A percentile compares a stretch with the other conserved stretches of the same genome.
These are phyloP conservation scores for Ectemnius continuus DNA, from an alignment of 2,888 invertebrate species.

Conservation along the genomic window DNA sequence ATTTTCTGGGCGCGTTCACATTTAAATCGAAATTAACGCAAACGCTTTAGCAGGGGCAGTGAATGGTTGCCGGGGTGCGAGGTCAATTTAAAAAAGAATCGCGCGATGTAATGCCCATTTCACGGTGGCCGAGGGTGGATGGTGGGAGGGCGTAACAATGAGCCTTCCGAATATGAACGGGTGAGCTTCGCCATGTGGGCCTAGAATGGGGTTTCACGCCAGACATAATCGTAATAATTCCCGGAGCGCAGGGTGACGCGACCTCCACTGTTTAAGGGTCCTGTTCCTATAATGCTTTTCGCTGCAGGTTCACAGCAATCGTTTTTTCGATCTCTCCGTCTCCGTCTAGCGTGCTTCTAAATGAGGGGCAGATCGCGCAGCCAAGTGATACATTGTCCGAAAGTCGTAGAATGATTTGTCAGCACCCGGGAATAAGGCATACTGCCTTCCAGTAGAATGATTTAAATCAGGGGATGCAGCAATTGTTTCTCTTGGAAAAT, in stretches of 20 bases:
- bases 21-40: slow-evolving; percentile 62
- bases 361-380: slow-evolving; percentile 18
- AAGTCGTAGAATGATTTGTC: slow-evolving; percentile 6
- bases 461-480: too few species aligned
- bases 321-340: slow-evolving; percentile 20
- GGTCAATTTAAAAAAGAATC: slow-evolving; percentile 66
- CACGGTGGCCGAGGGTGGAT: slow-evolving; percentile 66
- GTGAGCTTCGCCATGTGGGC: slow-evolving; percentile 64
- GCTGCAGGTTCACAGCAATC: slow-evolving; percentile 44
- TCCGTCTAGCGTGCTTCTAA: not conserved
- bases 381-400: slow-evolving; percentile 14
- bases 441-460: too few species aligned
- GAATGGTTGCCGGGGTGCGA: slow-evolving; percentile 20
- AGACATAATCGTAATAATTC: slow-evolving; percentile 71
- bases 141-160: slow-evolving; percentile 56
- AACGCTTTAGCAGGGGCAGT: slow-evolving; percentile 18
- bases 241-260: slow-evolving; percentile 37
- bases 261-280: slow-evolving; percentile 47
- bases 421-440: not conserved
- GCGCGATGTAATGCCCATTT: slow-evolving; percentile 70
- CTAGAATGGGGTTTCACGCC: slow-evolving; percentile 65
- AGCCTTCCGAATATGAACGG: slow-evolving; percentile 65
- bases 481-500: too few species aligned
- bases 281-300: slow-evolving; percentile 31
- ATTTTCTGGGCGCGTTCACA: slow-evolving; percentile 34